A percentile compares a stretch with the other conserved stretches of the same genome.
Conservation (phyloP, 1,140 invertebrate species). For the Drosophila tropicalis region DNA sequence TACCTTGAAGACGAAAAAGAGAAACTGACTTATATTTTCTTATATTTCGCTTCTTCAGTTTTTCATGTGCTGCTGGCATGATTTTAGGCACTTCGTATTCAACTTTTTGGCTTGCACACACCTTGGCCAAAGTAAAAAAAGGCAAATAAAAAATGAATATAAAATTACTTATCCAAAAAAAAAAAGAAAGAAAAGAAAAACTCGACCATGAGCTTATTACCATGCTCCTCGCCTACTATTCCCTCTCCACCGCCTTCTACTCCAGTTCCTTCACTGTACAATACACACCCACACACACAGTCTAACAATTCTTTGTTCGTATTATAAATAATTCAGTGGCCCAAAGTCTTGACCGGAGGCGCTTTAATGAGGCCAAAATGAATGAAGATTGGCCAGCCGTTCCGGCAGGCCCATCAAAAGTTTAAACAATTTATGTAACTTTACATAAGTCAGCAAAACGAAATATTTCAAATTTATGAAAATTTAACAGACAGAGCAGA, state of each 20-base stretch:
- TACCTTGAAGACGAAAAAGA: neutral
- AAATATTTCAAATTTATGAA: conserved; percentile 73
- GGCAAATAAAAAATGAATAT: conserved; percentile 25
- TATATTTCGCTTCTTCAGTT: neutral
- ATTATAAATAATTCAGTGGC: conserved; percentile 80
- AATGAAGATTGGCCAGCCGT: conserved; percentile 61
- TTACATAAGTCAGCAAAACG: conserved; percentile 50
- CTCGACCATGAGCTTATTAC: conserved; percentile 54
- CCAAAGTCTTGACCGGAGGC: conserved; percentile 63
- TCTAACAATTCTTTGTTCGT: conserved; percentile 15
- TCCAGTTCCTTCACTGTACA: no score
- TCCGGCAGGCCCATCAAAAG: conserved; percentile 45
- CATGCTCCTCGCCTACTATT: conserved; percentile 21
- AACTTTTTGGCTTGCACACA: conserved; percentile 48
- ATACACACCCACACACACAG: no score
- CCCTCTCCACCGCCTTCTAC: conserved; percentile 2
- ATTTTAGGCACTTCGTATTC: conserved; percentile 58
- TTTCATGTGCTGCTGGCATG: conserved; percentile 38
- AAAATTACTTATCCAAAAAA: conserved; percentile 38
- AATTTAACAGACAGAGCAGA: conserved; percentile 53
- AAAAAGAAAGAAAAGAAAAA: conserved; percentile 11
- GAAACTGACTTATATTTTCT: neutral
- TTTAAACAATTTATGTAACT: conserved; percentile 76
- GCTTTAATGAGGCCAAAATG: conserved; percentile 80
- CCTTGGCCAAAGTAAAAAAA: conserved; percentile 20